Conservation (phyloP, 2,888 invertebrate species). For the Heteropelma amictum region DNA sequence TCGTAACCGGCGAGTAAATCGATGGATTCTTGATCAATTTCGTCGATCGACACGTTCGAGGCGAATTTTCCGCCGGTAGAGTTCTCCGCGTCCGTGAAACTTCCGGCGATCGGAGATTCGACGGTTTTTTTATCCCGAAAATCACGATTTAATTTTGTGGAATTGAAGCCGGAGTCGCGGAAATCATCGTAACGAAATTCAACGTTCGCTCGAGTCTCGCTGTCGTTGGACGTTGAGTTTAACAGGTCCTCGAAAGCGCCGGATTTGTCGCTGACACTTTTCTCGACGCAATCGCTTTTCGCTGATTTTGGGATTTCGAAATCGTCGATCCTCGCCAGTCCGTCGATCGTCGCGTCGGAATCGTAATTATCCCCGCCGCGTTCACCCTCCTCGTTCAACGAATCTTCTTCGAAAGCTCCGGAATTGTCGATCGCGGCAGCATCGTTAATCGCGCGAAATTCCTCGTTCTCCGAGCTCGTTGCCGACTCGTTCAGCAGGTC, state of each 20-base stretch:
- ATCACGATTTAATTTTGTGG: too few species aligned
- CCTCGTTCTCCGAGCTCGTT: constrained; percentile 10
- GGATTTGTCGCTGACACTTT: not conserved
- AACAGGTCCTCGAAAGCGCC: constrained; percentile 47
- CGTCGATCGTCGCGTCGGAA: not conserved
- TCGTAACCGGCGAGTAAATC: constrained; percentile 21
- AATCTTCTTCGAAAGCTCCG: too few species aligned
- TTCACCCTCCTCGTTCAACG: too few species aligned
- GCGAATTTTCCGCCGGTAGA: not conserved
- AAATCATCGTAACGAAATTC: too few species aligned
- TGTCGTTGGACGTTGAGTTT: constrained; percentile 30
- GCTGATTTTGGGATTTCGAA: constrained; percentile 51
- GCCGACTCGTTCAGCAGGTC: constrained; percentile 6
- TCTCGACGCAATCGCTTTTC: too few species aligned
- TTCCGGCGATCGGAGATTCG: not conserved
- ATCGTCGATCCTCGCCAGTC: not conserved
- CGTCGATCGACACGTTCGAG: not conserved
- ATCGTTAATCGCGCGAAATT: not conserved
- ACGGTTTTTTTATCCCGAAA: not conserved
- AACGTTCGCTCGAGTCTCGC: not conserved
- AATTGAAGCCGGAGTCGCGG: too few species aligned
- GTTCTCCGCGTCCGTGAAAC: not conserved
- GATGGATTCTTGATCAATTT: not conserved
- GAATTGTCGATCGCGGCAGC: too few species aligned
- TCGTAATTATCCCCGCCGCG: too few species aligned